Evolutionary conservation across 2,888 invertebrate genomes (phyloP).

Genomic region (Andricus quercusramuli): DNA sequence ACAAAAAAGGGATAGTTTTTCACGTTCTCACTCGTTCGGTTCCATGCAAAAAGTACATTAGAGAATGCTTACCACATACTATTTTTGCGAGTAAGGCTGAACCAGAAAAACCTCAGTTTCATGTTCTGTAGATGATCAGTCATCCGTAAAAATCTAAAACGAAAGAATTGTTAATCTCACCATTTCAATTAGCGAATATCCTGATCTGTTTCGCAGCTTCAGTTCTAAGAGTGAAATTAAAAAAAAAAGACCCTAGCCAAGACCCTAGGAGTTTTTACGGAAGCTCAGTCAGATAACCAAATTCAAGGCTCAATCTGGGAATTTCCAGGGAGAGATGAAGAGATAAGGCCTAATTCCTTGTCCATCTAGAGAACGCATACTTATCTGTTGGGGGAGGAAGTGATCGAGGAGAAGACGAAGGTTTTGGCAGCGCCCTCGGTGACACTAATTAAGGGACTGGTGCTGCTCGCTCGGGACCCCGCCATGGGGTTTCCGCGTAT

Average conservation of each 20-base stretch:
- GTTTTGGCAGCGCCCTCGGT: conserved; percentile 22
- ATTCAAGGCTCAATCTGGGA: not conserved
- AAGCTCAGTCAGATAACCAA: not conserved
- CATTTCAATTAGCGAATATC: not conserved
- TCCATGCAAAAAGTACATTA: not conserved
- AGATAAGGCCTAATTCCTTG: not conserved
- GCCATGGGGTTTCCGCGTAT: conserved; percentile 48
- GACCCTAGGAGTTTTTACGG: not conserved
- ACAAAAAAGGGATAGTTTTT: conserved; percentile 1
- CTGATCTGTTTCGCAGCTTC: no score
- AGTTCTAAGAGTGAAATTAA: not conserved
- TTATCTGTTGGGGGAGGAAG: not conserved
- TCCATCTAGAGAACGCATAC: not conserved
- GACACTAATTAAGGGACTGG: conserved; percentile 55
- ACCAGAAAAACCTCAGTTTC: conserved; percentile 9
- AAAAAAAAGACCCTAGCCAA: not conserved
- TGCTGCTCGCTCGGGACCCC: conserved; percentile 6
- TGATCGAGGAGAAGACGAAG: conserved; percentile 5
- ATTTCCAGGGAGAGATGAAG: not conserved
- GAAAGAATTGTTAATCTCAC: not conserved
- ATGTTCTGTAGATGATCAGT: not conserved
- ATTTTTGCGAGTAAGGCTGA: not conserved
- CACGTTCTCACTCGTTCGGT: not conserved
- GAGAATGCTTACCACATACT: not conserved
- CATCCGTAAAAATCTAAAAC: not conserved